Evolutionary conservation across 2,113 vertebrate genomes (phyloP).

Genomic region (Tetraodon nigroviridis): DNA sequence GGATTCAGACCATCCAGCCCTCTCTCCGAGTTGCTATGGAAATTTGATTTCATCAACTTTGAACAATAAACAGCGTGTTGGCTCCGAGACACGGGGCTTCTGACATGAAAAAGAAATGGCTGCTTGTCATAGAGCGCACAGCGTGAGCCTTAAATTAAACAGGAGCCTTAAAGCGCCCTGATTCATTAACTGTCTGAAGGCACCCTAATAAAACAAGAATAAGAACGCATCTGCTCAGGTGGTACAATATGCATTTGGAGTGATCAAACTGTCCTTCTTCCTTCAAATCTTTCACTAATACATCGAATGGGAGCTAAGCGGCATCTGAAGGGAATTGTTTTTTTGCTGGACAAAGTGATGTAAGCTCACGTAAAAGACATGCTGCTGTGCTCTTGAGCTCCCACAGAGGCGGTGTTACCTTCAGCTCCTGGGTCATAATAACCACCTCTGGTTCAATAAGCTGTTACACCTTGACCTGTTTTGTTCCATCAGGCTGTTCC

Average conservation of each 20-base stretch:
- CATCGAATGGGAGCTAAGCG: too few species aligned
- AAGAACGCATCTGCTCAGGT: background rate
- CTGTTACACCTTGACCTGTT: background rate
- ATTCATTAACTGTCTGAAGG: constrained; percentile 13
- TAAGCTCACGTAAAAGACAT: too few species aligned
- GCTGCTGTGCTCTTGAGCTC: background rate
- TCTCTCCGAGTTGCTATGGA: background rate
- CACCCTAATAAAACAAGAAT: background rate
- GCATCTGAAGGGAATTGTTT: too few species aligned
- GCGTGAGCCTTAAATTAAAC: constrained; percentile 14
- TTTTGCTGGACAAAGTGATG: too few species aligned
- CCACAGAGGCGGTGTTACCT: background rate
- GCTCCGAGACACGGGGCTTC: too few species aligned
- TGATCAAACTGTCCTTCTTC: background rate
- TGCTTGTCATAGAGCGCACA: background rate
- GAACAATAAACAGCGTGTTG: background rate
- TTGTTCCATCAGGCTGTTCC: background rate
- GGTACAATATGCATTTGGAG: background rate
- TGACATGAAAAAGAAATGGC: background rate
- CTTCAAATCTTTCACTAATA: background rate
- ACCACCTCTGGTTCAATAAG: background rate
- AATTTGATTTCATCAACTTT: background rate
- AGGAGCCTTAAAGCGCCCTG: constrained; percentile 13
- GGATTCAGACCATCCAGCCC: too few species aligned
- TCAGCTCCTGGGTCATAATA: background rate